Percentiles rank a stretch among this genome's conserved stretches.
Evolutionary conservation across 1,140 invertebrate genomes (phyloP).

Genomic region (Dryas iulia): DNA sequence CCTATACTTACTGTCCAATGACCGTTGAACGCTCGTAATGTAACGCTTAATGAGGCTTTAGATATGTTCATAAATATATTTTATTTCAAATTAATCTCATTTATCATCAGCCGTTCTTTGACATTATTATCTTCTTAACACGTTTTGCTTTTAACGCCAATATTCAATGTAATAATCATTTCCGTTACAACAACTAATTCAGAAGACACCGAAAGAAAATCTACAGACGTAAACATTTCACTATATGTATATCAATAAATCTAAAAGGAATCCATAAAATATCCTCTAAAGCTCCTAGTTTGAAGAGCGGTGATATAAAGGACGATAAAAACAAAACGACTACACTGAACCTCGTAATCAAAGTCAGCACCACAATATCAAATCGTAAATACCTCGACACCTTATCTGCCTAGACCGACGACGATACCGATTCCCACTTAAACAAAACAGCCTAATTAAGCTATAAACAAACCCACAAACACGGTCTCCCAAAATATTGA

Average conservation of each 20-base stretch:
- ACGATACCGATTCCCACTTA: conserved; percentile 61
- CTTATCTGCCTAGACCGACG: conserved; percentile 70
- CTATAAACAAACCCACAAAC: conserved; percentile 78
- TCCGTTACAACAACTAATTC: neutral
- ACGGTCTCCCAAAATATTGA: conserved; percentile 67
- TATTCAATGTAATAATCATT: conserved; percentile 1
- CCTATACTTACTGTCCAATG: conserved; percentile 52
- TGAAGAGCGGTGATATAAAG: conserved; percentile 39
- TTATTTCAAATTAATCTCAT: conserved; percentile 24
- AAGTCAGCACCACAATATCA: conserved; percentile 53
- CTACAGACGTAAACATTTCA: neutral
- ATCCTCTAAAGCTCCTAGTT: conserved; percentile 27
- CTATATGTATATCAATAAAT: neutral
- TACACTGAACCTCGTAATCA: conserved; percentile 44
- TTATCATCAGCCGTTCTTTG: conserved; percentile 22
- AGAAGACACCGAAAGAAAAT: neutral
- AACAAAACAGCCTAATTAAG: conserved; percentile 80
- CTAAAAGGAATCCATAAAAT: conserved; percentile 20
- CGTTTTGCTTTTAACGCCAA: conserved; percentile 8
- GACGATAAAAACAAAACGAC: conserved; percentile 59
- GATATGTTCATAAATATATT: conserved; percentile 26
- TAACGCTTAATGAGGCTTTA: conserved; percentile 50
- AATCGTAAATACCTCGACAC: conserved; percentile 77
- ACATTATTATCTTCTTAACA: conserved; percentile 19
- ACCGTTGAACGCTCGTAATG: conserved; percentile 53